Evolutionary conservation across 2,888 invertebrate genomes (phyloP), one percentile per base, ranked within the genome.

Genomic region (Macrostomum cliftonense): DNA sequence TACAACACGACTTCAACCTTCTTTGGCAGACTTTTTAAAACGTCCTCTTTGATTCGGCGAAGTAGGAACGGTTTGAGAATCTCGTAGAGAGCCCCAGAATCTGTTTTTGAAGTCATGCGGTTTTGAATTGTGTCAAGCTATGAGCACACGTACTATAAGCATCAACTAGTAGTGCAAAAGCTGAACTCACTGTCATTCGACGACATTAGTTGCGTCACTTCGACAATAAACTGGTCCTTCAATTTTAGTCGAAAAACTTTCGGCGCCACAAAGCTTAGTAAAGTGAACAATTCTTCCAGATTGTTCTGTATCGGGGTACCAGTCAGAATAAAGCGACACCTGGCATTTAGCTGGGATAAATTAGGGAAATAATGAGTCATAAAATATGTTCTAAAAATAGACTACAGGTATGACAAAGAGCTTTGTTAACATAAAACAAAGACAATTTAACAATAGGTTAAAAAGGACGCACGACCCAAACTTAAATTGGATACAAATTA

Each of bases 251-350:
- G 56, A 53, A 70, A 72, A 20, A 60, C 56, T 21, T 55, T 52
- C 2, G 61, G 57, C 19, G 61, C 60, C 11, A 64, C 58, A 53
- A 72, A 67, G 40, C 61, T 59, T 1, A 73, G 61, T 11, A 72
- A 57, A 2, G 69, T 56, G 55, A 68, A 70, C 42, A 73, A 57
- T 52, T 72, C 72, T 13, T 54, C 49, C 20, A 72, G 57, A 50
- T 72, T 67, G 57, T 72, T 72, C 58, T 72, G 72, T 14, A 72
- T 61, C 9, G 72, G 72, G 11, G 72, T 72, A 2, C 72, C 72
- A 13, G 71, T 71, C 50, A 72, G 54, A 42, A 73, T 56, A 4
- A 71, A 52, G 13, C 57, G 51, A 43, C 59, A 57, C 1, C 55
- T 46, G 28, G 62, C 54, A 44, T 59, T 55, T 59, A 62, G 64